A percentile compares a stretch with the other conserved stretches of the same genome.
phyloP scores from a whole-genome alignment of 2,113 vertebrate species.

The Himantopus leucocephalus region DNA sequence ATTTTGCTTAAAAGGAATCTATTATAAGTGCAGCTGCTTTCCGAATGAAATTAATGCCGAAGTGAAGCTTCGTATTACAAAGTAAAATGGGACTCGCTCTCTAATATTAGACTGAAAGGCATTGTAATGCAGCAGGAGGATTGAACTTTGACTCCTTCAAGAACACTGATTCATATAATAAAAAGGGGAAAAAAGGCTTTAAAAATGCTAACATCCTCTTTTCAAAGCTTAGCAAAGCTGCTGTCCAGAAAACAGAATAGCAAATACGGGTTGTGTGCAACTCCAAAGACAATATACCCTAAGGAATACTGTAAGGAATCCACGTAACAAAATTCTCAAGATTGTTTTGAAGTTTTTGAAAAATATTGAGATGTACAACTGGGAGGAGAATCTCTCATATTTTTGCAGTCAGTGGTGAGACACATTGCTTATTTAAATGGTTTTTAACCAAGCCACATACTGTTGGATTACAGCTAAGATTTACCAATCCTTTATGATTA shows the following conservation, averaged over 20 bases:
- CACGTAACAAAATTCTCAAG: background rate
- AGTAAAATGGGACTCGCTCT: slow-evolving; percentile 77
- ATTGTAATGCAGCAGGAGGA: slow-evolving; percentile 77
- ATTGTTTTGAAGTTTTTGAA: slow-evolving; percentile 18
- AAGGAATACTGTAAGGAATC: background rate
- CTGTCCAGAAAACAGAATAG: slow-evolving; percentile 61
- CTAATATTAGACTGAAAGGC: slow-evolving; percentile 74
- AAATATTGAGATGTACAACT: background rate
- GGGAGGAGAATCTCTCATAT: background rate
- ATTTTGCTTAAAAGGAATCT: slow-evolving; percentile 78
- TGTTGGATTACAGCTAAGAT: background rate
- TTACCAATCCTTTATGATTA: background rate
- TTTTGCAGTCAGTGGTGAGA: background rate
- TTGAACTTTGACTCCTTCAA: slow-evolving; percentile 75
- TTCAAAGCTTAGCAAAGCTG: slow-evolving; percentile 49
- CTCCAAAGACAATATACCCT: slow-evolving; percentile 16
- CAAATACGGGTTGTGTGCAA: background rate
- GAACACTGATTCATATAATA: slow-evolving; percentile 76
- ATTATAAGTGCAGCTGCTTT: slow-evolving; percentile 77
- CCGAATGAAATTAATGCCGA: slow-evolving; percentile 73
- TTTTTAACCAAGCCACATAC: background rate
- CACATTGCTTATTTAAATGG: background rate
- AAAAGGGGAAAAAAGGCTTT: slow-evolving; percentile 69
- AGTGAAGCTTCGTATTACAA: slow-evolving; percentile 74
- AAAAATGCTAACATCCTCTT: slow-evolving; percentile 74